Percentiles rank a stretch among this genome's conserved stretches.
These are phyloP conservation scores for Oreortyx pictus DNA, from an alignment of 2,797 vertebrate species.

Conservation along the genomic window DNA sequence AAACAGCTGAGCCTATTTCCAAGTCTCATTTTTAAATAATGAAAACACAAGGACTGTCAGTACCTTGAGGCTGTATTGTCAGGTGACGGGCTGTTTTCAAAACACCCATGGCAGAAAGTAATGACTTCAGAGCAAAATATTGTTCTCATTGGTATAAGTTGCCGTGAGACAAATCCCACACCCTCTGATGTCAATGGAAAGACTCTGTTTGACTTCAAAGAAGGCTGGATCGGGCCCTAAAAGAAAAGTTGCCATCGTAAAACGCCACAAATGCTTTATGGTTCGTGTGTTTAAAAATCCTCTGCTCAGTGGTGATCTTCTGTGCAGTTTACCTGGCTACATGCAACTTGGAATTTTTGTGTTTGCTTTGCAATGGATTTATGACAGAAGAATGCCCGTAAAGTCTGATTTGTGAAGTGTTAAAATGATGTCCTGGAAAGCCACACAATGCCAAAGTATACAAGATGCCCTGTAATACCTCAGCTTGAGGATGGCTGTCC, in stretches of 20 bases:
- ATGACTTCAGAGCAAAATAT: slow-evolving; percentile 75
- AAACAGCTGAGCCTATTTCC: slow-evolving; percentile 63
- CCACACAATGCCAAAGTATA: slow-evolving; percentile 61
- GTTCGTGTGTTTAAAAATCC: neutral
- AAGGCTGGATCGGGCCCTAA: slow-evolving; percentile 32
- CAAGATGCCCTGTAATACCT: slow-evolving; percentile 57
- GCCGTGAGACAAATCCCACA: slow-evolving; percentile 69
- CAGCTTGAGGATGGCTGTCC: slow-evolving; percentile 2
- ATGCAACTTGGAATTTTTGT: slow-evolving; percentile 30
- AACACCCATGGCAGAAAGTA: slow-evolving; percentile 47
- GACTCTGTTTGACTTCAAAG: slow-evolving; percentile 57
- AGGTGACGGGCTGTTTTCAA: slow-evolving; percentile 66
- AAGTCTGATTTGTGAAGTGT: slow-evolving; percentile 74
- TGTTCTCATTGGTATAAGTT: slow-evolving; percentile 71
- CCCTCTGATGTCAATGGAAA: slow-evolving; percentile 73
- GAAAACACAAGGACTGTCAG: slow-evolving; percentile 61
- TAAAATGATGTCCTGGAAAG: slow-evolving; percentile 61
- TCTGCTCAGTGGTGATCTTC: neutral
- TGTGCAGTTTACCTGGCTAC: slow-evolving; percentile 50
- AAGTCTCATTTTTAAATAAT: slow-evolving; percentile 37
- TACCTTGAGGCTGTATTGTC: slow-evolving; percentile 68
- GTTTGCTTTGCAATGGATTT: slow-evolving; percentile 60
- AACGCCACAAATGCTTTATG: slow-evolving; percentile 30
- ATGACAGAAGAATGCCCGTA: slow-evolving; percentile 42
- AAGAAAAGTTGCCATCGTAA: slow-evolving; percentile 57